Percentiles rank a stretch among this genome's conserved stretches.
These are phyloP conservation scores for Conistra vaccinii DNA, from an alignment of 2,888 invertebrate genomes.

Conservation along the genomic window DNA sequence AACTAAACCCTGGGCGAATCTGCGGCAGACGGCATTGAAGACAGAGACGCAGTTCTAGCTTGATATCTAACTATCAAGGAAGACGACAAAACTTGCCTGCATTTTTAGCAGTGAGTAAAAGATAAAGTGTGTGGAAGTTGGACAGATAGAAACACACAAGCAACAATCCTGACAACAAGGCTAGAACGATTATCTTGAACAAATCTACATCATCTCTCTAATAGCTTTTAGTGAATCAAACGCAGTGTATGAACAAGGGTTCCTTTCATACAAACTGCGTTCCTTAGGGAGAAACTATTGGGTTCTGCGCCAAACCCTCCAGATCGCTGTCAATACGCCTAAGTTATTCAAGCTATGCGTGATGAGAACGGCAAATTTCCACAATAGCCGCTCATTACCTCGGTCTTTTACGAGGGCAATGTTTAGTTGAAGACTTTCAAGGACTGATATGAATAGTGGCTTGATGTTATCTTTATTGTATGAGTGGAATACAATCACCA, in stretches of 20 bases:
- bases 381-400: slow-evolving; percentile 2
- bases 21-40: background rate
- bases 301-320: background rate
- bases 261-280: background rate
- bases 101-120: background rate
- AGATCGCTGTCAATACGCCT: background rate
- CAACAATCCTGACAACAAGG: no score
- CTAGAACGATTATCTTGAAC: background rate
- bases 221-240: background rate
- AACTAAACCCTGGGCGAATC: background rate
- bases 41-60: background rate
- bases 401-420: background rate
- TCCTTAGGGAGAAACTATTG: background rate
- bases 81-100: background rate
- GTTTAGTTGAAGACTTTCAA: slow-evolving; percentile 19
- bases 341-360: background rate
- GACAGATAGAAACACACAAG: no score
- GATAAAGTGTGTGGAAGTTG: background rate
- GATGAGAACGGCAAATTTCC: background rate
- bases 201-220: background rate
- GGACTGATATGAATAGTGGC: slow-evolving; percentile 4
- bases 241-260: no score
- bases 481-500: slow-evolving; percentile 15
- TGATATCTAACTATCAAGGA: background rate
- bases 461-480: slow-evolving; percentile 6